These are phyloP conservation scores for Drosophila neoperkinsi DNA, from an alignment of 2,888 invertebrate genomes.

Conservation along the genomic window DNA sequence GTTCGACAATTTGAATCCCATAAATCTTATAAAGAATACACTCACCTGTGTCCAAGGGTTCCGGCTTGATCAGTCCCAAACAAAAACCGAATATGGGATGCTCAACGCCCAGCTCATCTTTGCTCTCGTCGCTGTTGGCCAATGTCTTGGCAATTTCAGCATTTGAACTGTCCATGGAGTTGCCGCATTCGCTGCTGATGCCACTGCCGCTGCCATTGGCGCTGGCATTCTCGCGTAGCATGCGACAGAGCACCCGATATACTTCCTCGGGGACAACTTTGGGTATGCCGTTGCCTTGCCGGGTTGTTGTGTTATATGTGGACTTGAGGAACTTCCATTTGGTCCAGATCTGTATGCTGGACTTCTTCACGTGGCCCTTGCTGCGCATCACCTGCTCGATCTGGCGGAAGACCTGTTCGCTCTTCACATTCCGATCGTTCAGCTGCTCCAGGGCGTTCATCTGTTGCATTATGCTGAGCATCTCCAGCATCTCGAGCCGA, in stretches of 20 bases:
- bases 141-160: conserved; percentile 27
- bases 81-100: conserved; percentile 84
- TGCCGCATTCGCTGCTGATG: conserved; percentile 66
- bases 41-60: conserved; percentile 83
- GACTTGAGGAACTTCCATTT: conserved; percentile 85
- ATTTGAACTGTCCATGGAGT: conserved; percentile 71
- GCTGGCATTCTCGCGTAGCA: conserved; percentile 60
- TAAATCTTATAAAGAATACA: not conserved
- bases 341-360: conserved; percentile 84
- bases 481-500: conserved; percentile 83
- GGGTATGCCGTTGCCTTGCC: conserved; percentile 82
- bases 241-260: conserved; percentile 78
- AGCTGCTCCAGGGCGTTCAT: conserved; percentile 80
- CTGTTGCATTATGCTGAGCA: conserved; percentile 82
- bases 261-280: conserved; percentile 82
- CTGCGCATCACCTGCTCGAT: conserved; percentile 82
- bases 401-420: conserved; percentile 83
- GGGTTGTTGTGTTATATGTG: conserved; percentile 84
- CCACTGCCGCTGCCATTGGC: conserved; percentile 35
- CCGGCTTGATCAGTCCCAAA: conserved; percentile 82
- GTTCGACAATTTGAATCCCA: not conserved
- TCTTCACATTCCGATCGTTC: conserved; percentile 83
- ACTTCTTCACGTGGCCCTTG: conserved; percentile 83
- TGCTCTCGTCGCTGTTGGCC: conserved; percentile 17
- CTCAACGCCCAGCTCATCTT: conserved; percentile 68